These are phyloP conservation scores for Agonopterix alstromeriana DNA, from an alignment of 2,888 invertebrate species.

Conservation along the genomic window DNA sequence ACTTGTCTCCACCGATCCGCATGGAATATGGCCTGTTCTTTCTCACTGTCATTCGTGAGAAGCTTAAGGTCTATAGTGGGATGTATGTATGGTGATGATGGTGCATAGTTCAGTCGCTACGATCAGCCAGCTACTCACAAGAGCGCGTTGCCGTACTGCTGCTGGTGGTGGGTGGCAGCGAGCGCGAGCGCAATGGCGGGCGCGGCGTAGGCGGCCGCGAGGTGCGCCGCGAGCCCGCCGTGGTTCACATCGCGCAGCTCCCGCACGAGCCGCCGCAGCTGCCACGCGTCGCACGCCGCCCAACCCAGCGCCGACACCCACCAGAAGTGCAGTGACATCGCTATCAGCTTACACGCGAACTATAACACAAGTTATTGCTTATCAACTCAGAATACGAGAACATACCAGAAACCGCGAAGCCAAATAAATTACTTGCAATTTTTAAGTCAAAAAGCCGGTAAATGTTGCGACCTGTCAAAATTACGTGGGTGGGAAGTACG, in stretches of 20 bases:
- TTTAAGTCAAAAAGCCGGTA: no score
- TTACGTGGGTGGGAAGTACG: no score
- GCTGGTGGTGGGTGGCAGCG: conserved; percentile 93
- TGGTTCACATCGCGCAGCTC: conserved; percentile 98
- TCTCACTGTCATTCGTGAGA: no score
- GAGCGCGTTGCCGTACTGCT: conserved; percentile 95
- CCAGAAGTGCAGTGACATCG: conserved; percentile 94
- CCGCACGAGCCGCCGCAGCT: conserved; percentile 94
- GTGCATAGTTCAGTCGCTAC: no score
- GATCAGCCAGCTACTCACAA: conserved; percentile 83
- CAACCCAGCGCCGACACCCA: conserved; percentile 94
- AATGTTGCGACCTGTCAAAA: no score
- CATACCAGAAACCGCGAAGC: no score
- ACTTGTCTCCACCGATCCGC: no score
- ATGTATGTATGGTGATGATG: no score
- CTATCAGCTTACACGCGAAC: conserved; percentile 91
- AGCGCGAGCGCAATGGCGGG: conserved; percentile 94
- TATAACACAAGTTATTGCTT: conserved; percentile 30
- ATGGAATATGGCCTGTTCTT: no score
- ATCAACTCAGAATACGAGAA: no score
- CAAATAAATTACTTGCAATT: no score
- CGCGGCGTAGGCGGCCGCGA: conserved; percentile 93
- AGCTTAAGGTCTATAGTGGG: no score
- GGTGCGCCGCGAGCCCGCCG: conserved; percentile 95
- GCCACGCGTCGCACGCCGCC: conserved; percentile 94